Conservation (phyloP, 2,797 vertebrate species). For the Muscicapa comitata region DNA sequence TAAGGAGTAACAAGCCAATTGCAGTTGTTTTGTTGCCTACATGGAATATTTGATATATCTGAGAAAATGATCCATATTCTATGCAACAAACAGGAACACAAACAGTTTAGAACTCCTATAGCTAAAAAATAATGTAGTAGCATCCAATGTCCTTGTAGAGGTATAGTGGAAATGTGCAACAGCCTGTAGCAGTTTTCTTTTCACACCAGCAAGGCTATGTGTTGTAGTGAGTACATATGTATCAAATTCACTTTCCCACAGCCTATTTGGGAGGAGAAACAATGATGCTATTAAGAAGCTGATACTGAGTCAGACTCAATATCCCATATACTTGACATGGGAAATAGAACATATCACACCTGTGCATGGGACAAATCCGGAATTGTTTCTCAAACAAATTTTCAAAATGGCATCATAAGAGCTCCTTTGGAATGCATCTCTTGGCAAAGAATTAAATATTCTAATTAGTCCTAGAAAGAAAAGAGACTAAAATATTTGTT, state of each 20-base stretch:
- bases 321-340: not conserved
- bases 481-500: not conserved
- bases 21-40: not conserved
- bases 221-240: rapidly evolving
- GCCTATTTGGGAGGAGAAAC: not conserved
- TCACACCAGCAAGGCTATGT: not conserved
- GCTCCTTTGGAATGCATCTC: not conserved
- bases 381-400: not conserved
- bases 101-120: not conserved
- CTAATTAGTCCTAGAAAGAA: not conserved
- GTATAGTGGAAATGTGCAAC: not conserved
- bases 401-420: not conserved
- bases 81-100: not conserved
- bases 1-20: not conserved
- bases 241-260: not conserved
- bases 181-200: not conserved
- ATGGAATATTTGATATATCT: not conserved
- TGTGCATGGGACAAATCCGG: not conserved
- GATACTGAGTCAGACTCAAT: not conserved
- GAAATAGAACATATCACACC: not conserved
- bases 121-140: rapidly evolving
- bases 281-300: not conserved
- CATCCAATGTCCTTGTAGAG: too few species aligned
- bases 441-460: not conserved
- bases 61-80: not conserved